These are phyloP conservation scores for Marmota monax DNA, from an alignment of 2,113 vertebrate genomes.

Conservation along the genomic window DNA sequence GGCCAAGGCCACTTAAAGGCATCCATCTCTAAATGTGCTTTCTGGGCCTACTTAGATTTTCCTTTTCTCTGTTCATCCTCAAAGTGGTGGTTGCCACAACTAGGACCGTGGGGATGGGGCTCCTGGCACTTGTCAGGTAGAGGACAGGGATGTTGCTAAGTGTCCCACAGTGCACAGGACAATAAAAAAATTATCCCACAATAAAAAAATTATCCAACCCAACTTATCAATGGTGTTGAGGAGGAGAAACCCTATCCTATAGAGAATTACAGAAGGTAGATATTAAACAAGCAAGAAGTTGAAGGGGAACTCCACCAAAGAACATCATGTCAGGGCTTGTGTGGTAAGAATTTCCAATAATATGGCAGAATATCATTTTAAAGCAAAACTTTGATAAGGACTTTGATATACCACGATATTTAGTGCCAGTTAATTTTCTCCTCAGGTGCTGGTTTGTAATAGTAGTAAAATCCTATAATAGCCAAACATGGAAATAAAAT, in stretches of 20 bases:
- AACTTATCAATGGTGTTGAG: background rate
- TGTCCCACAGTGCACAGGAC: background rate
- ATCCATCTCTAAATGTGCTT: background rate
- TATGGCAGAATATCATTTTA: background rate
- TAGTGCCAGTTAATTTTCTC: background rate
- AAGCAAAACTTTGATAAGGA: background rate
- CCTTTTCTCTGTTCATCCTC: background rate
- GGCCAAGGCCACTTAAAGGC: background rate
- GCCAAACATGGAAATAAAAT: slow-evolving; percentile 44
- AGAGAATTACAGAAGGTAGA: background rate
- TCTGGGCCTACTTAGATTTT: background rate
- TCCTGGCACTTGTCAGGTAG: background rate
- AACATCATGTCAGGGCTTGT: background rate
- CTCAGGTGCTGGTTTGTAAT: background rate
- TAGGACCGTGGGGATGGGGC: too few species aligned
- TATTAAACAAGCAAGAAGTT: background rate
- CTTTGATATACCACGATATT: background rate
- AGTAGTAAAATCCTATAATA: background rate
- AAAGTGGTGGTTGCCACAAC: background rate
- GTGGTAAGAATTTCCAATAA: background rate
- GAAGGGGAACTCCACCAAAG: background rate
- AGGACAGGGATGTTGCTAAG: background rate
- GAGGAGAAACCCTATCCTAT: background rate
- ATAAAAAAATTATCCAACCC: background rate
- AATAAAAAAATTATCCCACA: background rate